Conservation (phyloP, 2,888 invertebrate genomes). For the Papilio protenor region DNA sequence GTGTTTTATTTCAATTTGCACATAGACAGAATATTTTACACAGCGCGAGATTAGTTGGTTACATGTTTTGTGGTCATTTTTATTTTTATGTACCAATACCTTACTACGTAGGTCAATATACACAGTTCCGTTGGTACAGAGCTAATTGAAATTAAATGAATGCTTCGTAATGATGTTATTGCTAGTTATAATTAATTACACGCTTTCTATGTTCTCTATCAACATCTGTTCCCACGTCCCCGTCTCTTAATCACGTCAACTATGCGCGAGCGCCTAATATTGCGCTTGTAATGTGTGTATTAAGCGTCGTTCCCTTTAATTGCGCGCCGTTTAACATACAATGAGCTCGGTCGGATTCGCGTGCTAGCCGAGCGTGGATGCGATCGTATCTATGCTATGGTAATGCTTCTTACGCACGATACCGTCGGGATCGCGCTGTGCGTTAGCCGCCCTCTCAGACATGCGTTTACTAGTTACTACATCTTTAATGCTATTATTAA, state of each 20-base stretch:
- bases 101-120: neutral
- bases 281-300: constrained; percentile 80
- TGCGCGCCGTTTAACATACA: constrained; percentile 78
- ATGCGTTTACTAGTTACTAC: constrained; percentile 32
- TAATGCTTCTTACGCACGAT: constrained; percentile 57
- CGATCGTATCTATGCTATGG: constrained; percentile 55
- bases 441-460: constrained; percentile 35
- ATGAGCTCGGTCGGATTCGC: constrained; percentile 74
- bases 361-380: constrained; percentile 68
- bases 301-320: constrained; percentile 80
- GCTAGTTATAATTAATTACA: constrained; percentile 40
- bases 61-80: neutral
- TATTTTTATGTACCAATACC: neutral
- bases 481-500: constrained; percentile 37
- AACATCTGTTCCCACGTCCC: constrained; percentile 77
- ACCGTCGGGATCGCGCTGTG: constrained; percentile 42
- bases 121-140: neutral
- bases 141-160: constrained; percentile 5
- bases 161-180: constrained; percentile 19
- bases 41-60: neutral
- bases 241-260: constrained; percentile 74
- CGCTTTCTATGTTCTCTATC: constrained; percentile 65
- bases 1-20: neutral
- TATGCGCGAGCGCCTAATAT: constrained; percentile 78
- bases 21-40: neutral